A percentile compares a stretch with the other conserved stretches of the same genome.
Conservation (phyloP, 2,113 vertebrate species). For the Chaenocephalus aceratus region DNA sequence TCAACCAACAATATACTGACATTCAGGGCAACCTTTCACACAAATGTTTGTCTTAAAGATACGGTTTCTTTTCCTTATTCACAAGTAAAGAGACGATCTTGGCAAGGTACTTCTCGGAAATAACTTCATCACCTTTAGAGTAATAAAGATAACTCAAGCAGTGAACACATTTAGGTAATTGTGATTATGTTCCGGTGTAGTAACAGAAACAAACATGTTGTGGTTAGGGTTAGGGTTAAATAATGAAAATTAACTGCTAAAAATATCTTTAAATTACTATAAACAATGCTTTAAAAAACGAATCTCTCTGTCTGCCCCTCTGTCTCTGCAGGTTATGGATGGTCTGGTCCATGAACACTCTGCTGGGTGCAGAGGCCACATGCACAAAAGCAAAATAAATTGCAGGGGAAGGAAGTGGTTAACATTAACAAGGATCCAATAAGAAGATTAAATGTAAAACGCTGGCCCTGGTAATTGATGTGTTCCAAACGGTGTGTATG, state of each 20-base stretch:
- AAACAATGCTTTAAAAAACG: conserved; percentile 11
- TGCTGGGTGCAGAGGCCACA: conserved; percentile 86
- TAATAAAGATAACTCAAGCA: conserved; percentile 5
- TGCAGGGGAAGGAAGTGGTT: conserved; percentile 90
- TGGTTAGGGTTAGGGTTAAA: too few species aligned
- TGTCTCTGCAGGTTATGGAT: conserved; percentile 83
- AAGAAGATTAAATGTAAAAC: conserved; percentile 87
- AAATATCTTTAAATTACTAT: too few species aligned
- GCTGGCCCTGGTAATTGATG: conserved; percentile 84
- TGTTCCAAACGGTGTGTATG: conserved; percentile 76
- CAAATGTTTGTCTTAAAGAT: not conserved
- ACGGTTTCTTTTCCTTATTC: conserved; percentile 34
- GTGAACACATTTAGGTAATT: conserved; percentile 12
- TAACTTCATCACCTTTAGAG: conserved; percentile 38
- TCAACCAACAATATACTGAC: not conserved
- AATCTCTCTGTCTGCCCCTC: not conserved
- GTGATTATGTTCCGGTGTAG: conserved; percentile 17
- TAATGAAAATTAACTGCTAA: too few species aligned
- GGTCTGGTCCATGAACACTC: conserved; percentile 81
- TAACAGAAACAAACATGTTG: conserved; percentile 3
- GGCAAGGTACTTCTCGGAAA: conserved; percentile 24
- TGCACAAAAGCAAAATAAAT: conserved; percentile 96
- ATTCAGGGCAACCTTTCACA: not conserved
- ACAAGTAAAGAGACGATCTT: conserved; percentile 16
- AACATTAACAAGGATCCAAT: conserved; percentile 87